Percentiles rank a stretch among this genome's conserved stretches.
Conservation (phyloP, 2,113 vertebrate species). For the Corydoras maculifer region DNA sequence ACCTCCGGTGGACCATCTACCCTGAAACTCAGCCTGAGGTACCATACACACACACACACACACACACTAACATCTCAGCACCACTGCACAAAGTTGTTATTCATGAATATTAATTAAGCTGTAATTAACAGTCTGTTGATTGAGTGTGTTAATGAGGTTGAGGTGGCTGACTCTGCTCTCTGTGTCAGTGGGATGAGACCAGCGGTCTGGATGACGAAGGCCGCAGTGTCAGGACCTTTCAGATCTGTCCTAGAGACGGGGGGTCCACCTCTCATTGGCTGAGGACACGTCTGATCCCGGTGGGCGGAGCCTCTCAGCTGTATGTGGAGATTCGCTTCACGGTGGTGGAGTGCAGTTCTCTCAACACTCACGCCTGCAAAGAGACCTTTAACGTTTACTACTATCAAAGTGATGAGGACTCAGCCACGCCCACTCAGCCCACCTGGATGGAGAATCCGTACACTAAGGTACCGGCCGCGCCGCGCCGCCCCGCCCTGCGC, state of each 20-base stretch:
- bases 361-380: slow-evolving; percentile 65
- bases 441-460: slow-evolving; percentile 81
- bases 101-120: no score
- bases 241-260: slow-evolving; percentile 64
- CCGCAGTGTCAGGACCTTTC: slow-evolving; percentile 71
- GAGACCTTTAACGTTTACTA: slow-evolving; percentile 77
- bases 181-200: slow-evolving; percentile 74
- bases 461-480: slow-evolving; percentile 52
- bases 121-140: no score
- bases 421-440: slow-evolving; percentile 60
- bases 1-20: slow-evolving; percentile 72
- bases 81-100: no score
- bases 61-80: no score
- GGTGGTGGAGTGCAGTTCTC: slow-evolving; percentile 73
- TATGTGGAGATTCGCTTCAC: slow-evolving; percentile 79
- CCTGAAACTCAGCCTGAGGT: slow-evolving; percentile 62
- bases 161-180: no score
- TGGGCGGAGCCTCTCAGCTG: slow-evolving; percentile 60
- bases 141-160: no score
- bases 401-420: slow-evolving; percentile 59
- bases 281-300: slow-evolving; percentile 66
- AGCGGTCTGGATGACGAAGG: slow-evolving; percentile 73
- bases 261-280: slow-evolving; percentile 69
- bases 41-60: slow-evolving; percentile 22
- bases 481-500: no score